Evolutionary conservation across 2,797 vertebrate genomes (phyloP).

Genomic region (Eospalax fontanierii): DNA sequence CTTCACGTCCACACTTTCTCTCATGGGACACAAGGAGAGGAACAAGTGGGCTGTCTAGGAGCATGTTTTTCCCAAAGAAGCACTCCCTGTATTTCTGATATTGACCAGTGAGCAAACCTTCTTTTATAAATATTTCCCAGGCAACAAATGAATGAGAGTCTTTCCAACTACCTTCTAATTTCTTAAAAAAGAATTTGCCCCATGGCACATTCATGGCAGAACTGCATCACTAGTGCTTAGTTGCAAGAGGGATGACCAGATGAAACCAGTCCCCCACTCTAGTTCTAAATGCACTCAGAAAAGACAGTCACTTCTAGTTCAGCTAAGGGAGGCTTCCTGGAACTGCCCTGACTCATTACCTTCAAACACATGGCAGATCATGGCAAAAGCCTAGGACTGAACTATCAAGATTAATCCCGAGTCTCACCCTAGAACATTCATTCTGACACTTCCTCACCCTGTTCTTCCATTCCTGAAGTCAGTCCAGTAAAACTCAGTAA

Average conservation of each 20-base stretch:
- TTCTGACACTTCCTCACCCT: not conserved
- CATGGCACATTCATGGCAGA: not conserved
- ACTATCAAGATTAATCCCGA: not conserved
- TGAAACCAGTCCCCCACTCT: not conserved
- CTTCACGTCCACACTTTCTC: conserved; percentile 27
- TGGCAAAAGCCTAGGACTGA: not conserved
- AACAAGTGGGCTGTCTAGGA: not conserved
- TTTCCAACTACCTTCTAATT: conserved; percentile 49
- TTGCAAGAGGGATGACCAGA: not conserved
- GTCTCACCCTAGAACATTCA: not conserved
- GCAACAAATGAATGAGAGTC: not conserved
- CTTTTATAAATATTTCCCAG: conserved; percentile 30
- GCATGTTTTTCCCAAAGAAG: conserved; percentile 39
- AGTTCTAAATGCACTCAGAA: not conserved
- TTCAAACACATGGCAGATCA: not conserved
- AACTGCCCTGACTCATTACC: not conserved
- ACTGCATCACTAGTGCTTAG: not conserved
- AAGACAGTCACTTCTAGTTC: not conserved
- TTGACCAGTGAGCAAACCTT: conserved; percentile 18
- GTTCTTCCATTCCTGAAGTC: not conserved
- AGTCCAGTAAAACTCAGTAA: not conserved
- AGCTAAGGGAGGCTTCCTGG: not conserved
- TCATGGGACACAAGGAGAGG: conserved; percentile 4
- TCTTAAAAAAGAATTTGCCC: conserved; percentile 36
- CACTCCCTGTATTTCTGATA: conserved; percentile 47